Evolutionary conservation across 2,797 vertebrate species (phyloP), one percentile per base, ranked within the genome.

Genomic region (Erithacus rubecula): DNA sequence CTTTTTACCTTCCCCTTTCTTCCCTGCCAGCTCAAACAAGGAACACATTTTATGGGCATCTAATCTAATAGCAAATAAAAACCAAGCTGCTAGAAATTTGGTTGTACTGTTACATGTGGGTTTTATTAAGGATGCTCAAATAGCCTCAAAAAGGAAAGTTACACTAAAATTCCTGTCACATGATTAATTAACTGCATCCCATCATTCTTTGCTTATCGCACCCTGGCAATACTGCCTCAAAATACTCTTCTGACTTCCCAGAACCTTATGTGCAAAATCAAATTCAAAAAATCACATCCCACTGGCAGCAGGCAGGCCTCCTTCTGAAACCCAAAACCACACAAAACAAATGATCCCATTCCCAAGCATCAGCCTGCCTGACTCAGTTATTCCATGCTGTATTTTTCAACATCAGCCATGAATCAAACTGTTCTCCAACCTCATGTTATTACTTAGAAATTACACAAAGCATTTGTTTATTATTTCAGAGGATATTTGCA

Each of bases 391-490:
- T 70, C 78, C 7, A 0, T 75, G 68, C 65, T 77, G 46, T 70
- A 46, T 60, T 76, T 94, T 89, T 91, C 94, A 93, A 63, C 63
- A 83, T 16, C 53, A 79, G 70, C 41, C 37, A 26, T 0, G 7
- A 92, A 84, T 29, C 20, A 36, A 84, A 70, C 47, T 43, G 10
- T 39, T 79, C 80, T 62, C 34, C 2, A 6, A 51, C 14, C 49
- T 44, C 36, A 36, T 30, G 43, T 59, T 62, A 55, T 75, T 76
- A 60, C 55, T 78, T 71, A 81, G 30, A 84, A 88, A 83, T 95
- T 95, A 90, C 41, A 93, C 44, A 93, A 87, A 95, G 76, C 41
- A 85, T 46, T 63, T 83, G 32, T 49, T 93, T 74, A 55, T 79
- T 51, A 90, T 67, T 92, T 94, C 83, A 90, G 63, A 82, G 49